A percentile compares a stretch with the other conserved stretches of the same genome.
Conservation (phyloP, 2,888 invertebrate species). For the Scelioninae gen. 2 region DNA sequence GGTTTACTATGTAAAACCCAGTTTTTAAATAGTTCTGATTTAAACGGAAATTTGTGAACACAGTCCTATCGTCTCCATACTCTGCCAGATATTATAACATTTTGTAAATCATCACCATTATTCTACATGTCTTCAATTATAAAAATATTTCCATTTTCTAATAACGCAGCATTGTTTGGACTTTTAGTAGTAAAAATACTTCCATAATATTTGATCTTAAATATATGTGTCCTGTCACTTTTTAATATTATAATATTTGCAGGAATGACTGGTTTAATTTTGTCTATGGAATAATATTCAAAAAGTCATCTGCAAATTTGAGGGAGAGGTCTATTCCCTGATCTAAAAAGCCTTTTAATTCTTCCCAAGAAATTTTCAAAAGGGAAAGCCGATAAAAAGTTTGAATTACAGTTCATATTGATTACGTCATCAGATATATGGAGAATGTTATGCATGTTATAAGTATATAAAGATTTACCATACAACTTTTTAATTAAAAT, state of each 20-base stretch:
- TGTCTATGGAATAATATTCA: slow-evolving; percentile 5
- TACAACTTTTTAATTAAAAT: not conserved
- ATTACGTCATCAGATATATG: slow-evolving; percentile 15
- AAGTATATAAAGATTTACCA: not conserved
- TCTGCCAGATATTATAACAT: no score
- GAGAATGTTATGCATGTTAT: slow-evolving; percentile 12
- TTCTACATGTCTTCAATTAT: no score
- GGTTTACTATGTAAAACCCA: no score
- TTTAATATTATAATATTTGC: slow-evolving; percentile 7
- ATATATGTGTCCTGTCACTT: not conserved
- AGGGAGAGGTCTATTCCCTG: slow-evolving; percentile 15
- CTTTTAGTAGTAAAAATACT: no score
- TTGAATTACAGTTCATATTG: slow-evolving; percentile 13
- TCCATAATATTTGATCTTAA: not conserved
- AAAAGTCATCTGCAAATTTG: slow-evolving; percentile 6
- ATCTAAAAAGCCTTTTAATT: slow-evolving; percentile 1
- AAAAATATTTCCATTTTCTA: no score
- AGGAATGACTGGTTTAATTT: not conserved
- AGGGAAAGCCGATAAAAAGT: slow-evolving; percentile 5
- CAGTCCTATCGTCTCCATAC: no score
- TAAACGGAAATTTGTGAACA: no score
- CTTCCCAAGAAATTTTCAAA: slow-evolving; percentile 13
- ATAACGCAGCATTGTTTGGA: no score
- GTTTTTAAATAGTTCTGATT: no score
- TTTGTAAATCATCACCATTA: no score